Evolutionary conservation across 2,797 vertebrate genomes (phyloP).

Genomic region (Pteronotus mesoamericanus): DNA sequence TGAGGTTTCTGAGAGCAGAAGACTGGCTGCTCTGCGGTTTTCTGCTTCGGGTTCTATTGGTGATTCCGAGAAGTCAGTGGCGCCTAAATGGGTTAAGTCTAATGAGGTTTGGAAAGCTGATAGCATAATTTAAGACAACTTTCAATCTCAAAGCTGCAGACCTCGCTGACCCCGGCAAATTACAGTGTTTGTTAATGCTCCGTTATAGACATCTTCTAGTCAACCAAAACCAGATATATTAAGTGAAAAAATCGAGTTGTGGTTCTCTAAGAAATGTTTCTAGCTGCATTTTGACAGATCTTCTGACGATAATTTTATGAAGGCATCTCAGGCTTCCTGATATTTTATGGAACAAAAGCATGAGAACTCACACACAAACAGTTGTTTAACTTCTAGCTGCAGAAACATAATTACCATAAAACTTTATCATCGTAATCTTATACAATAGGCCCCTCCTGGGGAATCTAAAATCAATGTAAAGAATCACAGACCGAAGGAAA

Average conservation of each 20-base stretch:
- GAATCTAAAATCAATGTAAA: conserved; percentile 79
- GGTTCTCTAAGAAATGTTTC: conserved; percentile 74
- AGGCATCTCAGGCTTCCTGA: conserved; percentile 37
- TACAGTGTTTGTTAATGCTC: conserved; percentile 83
- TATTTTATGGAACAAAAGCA: conserved; percentile 59
- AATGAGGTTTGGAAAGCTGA: conserved; percentile 93
- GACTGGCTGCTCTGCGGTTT: conserved; percentile 86
- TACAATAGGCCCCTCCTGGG: conserved; percentile 63
- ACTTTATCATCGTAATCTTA: conserved; percentile 74
- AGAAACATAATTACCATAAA: conserved; percentile 77
- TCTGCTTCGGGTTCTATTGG: conserved; percentile 84
- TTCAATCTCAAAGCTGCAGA: conserved; percentile 80
- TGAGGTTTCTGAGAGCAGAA: conserved; percentile 88
- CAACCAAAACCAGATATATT: conserved; percentile 81
- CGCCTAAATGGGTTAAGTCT: conserved; percentile 90
- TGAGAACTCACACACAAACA: conserved; percentile 44
- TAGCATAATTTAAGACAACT: conserved; percentile 86
- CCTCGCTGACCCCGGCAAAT: conserved; percentile 81
- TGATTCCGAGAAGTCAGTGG: conserved; percentile 91
- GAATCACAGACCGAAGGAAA: conserved; percentile 60
- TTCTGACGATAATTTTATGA: conserved; percentile 58
- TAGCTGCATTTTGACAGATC: conserved; percentile 71
- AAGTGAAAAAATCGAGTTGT: conserved; percentile 84
- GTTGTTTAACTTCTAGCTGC: conserved; percentile 73
- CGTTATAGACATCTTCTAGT: conserved; percentile 80